These are phyloP conservation scores for Drosophila parabipectinata DNA, from an alignment of 1,140 invertebrate genomes.

Conservation along the genomic window DNA sequence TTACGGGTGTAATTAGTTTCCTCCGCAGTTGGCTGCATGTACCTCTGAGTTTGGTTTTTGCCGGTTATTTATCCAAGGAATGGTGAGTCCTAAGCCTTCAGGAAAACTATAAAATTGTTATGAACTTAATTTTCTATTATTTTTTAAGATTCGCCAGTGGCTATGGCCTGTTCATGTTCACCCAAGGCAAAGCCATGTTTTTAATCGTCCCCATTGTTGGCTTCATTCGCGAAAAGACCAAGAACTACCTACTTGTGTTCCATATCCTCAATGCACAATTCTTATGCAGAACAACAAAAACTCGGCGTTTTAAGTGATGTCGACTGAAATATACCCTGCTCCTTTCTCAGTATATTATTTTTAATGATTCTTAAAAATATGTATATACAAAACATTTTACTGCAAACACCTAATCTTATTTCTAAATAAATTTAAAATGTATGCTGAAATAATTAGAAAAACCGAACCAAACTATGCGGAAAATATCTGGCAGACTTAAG, in stretches of 20 bases:
- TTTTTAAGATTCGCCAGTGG: conserved; percentile 86
- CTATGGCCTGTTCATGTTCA: conserved; percentile 87
- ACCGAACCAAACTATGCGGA: too few relatives aligned
- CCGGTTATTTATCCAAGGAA: conserved; percentile 87
- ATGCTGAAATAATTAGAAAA: too few relatives aligned
- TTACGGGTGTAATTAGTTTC: conserved; percentile 86
- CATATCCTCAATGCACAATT: conserved; percentile 68
- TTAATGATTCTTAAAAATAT: too few relatives aligned
- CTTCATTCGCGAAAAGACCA: conserved; percentile 74
- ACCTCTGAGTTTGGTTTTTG: conserved; percentile 86
- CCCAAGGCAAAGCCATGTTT: conserved; percentile 84
- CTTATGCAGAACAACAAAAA: too few relatives aligned
- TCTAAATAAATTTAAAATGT: too few relatives aligned
- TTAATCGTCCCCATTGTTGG: conserved; percentile 75
- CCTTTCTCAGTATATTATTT: too few relatives aligned
- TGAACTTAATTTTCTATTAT: neutral
- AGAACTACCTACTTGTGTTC: conserved; percentile 76
- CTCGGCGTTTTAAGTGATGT: too few relatives aligned
- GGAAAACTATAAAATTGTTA: neutral
- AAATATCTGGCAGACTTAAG: too few relatives aligned
- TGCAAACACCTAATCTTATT: too few relatives aligned
- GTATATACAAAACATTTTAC: too few relatives aligned
- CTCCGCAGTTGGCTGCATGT: conserved; percentile 86
- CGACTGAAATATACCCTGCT: too few relatives aligned
- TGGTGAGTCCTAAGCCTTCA: conserved; percentile 59